Evolutionary conservation across 2,888 invertebrate species (phyloP).

Genomic region (Plemyria rubiginata): DNA sequence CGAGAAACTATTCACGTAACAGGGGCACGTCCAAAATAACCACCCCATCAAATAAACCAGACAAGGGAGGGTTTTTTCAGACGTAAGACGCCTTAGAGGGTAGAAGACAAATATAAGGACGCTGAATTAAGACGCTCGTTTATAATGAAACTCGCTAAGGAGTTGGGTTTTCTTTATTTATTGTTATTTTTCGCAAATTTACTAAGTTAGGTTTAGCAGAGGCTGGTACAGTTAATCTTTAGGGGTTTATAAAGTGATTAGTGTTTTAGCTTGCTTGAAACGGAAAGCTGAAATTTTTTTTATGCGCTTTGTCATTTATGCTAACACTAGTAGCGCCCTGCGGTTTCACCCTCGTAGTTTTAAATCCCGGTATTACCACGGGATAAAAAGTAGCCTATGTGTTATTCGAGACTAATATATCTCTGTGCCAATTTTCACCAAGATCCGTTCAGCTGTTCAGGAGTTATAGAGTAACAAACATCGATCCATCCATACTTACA

Average conservation of each 20-base stretch:
- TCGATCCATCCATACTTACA: no score
- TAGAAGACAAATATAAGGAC: conserved; percentile 35
- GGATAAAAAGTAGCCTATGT: no score
- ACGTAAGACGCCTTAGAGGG: conserved; percentile 33
- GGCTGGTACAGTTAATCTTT: not conserved
- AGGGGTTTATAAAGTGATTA: not conserved
- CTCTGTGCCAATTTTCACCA: no score
- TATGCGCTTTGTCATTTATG: not conserved
- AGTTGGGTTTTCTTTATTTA: conserved; percentile 27
- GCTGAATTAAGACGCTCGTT: conserved; percentile 36
- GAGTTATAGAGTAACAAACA: no score
- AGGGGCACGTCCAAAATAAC: conserved; percentile 24
- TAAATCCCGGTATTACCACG: no score
- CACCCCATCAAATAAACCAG: conserved; percentile 32
- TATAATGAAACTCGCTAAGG: conserved; percentile 33
- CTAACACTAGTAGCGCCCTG: no score
- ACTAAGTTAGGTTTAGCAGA: conserved; percentile 18
- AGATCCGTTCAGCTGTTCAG: no score
- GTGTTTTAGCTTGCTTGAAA: not conserved
- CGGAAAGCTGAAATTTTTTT: not conserved
- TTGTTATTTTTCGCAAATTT: conserved; percentile 30
- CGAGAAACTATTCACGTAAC: conserved; percentile 9
- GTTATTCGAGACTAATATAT: no score
- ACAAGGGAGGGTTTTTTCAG: conserved; percentile 33
- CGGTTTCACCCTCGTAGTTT: no score